These are phyloP conservation scores for Eubasilissa regina DNA, from an alignment of 1,140 invertebrate species.

Conservation along the genomic window DNA sequence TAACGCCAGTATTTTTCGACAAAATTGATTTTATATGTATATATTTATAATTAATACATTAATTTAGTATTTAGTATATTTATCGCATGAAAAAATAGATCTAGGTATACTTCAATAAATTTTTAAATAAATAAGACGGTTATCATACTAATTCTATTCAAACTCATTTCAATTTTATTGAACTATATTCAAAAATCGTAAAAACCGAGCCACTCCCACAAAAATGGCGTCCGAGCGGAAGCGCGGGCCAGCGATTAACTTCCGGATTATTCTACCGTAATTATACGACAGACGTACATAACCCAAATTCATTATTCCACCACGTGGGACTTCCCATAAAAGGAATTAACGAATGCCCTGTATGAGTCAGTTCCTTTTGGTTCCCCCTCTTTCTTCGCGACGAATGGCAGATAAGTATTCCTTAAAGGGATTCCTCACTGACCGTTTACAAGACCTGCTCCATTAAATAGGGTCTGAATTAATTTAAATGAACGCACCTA, in stretches of 20 bases:
- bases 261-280: slow-evolving; percentile 49
- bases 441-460: slow-evolving; percentile 38
- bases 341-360: slow-evolving; percentile 9
- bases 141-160: no score
- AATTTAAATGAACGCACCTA: slow-evolving; percentile 49
- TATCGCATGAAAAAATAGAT: no score
- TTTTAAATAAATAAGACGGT: no score
- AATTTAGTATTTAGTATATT: no score
- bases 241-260: slow-evolving; percentile 31
- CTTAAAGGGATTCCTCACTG: slow-evolving; percentile 33
- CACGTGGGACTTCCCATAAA: slow-evolving; percentile 21
- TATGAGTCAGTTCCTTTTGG: not conserved
- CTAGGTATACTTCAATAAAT: no score
- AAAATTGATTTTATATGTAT: no score
- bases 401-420: slow-evolving; percentile 42
- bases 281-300: slow-evolving; percentile 42
- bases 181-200: not conserved
- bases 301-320: slow-evolving; percentile 14
- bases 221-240: slow-evolving; percentile 47
- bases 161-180: no score
- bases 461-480: slow-evolving; percentile 48
- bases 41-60: no score
- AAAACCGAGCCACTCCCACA: slow-evolving; percentile 37
- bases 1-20: no score
- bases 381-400: slow-evolving; percentile 24